A percentile compares a stretch with the other conserved stretches of the same genome.
These are phyloP conservation scores for Psophia crepitans DNA, from an alignment of 2,113 vertebrate genomes.

Conservation along the genomic window DNA sequence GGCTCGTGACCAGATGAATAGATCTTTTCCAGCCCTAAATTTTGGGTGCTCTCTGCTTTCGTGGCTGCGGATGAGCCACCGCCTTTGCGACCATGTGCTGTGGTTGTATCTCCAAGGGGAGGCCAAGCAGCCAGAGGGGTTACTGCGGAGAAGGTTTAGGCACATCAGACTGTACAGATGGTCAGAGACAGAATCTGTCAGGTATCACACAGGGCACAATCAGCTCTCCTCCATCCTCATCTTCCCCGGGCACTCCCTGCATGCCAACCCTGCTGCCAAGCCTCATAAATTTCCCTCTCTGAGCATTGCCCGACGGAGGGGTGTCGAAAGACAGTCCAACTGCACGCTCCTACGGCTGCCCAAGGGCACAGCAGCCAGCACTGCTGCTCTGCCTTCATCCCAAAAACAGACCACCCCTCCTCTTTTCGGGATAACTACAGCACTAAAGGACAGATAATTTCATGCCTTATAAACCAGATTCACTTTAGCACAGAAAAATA, in stretches of 20 bases:
- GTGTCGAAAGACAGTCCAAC: neutral
- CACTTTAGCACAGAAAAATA: neutral
- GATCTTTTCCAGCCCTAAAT: neutral
- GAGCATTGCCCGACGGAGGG: accelerated
- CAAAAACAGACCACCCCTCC: neutral
- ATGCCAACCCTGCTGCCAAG: slow-evolving; percentile 22
- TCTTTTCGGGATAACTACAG: neutral
- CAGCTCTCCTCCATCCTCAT: neutral
- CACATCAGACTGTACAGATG: slow-evolving; percentile 41
- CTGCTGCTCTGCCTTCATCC: neutral
- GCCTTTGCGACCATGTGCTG: accelerated
- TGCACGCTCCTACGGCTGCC: neutral
- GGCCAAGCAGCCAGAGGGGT: neutral
- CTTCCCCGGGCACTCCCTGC: neutral
- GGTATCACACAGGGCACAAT: slow-evolving; percentile 30
- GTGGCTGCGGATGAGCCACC: neutral
- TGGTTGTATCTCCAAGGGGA: neutral
- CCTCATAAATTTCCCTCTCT: slow-evolving; percentile 28
- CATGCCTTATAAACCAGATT: neutral
- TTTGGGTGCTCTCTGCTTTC: neutral
- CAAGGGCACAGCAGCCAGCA: slow-evolving; percentile 12
- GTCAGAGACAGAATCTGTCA: slow-evolving; percentile 15
- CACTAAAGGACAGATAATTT: neutral
- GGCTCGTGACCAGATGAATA: accelerated
- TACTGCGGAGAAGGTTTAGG: neutral